Conservation (phyloP, 2,797 vertebrate species). For the Channallabes apus region DNA sequence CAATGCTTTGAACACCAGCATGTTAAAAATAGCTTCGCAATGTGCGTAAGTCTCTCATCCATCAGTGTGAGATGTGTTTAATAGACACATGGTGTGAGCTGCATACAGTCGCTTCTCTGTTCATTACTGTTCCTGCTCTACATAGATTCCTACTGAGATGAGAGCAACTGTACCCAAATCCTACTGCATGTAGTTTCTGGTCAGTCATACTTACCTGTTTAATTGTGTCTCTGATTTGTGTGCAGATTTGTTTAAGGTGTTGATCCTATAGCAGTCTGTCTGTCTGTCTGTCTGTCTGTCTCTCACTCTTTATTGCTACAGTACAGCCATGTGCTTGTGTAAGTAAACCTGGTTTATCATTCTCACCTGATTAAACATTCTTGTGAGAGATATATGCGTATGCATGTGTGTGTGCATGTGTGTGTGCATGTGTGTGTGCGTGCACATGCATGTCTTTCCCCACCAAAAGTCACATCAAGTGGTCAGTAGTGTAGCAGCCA, state of each 20-base stretch:
- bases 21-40: constrained; percentile 49
- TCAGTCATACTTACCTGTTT: background rate
- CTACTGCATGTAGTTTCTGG: constrained; percentile 4
- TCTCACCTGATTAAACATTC: background rate
- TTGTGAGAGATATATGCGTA: background rate
- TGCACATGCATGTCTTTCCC: background rate
- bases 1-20: constrained; percentile 41
- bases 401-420: background rate
- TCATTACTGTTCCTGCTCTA: background rate
- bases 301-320: background rate
- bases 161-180: background rate
- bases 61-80: constrained; percentile 33
- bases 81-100: constrained; percentile 18
- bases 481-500: constrained; percentile 9
- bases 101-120: background rate
- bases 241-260: background rate
- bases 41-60: constrained; percentile 44
- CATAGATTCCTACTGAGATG: constrained; percentile 27
- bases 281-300: background rate
- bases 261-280: background rate
- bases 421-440: background rate
- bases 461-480: background rate
- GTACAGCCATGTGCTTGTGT: background rate
- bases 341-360: background rate
- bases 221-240: background rate